Evolutionary conservation across 2,797 vertebrate genomes (phyloP).

Genomic region (Chaetophractus vellerosus): DNA sequence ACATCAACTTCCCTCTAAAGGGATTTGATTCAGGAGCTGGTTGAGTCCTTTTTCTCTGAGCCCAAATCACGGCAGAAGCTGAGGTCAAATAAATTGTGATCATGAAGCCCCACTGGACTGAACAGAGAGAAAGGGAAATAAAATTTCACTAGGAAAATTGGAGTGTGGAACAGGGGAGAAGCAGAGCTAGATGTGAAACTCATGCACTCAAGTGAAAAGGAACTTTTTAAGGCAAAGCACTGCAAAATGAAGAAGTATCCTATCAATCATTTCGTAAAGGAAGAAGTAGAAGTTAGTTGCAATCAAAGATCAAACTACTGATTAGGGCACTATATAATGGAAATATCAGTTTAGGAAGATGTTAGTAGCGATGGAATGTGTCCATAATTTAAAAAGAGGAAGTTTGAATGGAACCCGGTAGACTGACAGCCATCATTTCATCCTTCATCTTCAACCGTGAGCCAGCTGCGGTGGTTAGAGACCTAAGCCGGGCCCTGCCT

Average conservation of each 20-base stretch:
- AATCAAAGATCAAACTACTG: constrained; percentile 49
- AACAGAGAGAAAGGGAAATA: constrained; percentile 74
- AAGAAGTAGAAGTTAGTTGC: constrained; percentile 59
- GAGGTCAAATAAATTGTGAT: constrained; percentile 81
- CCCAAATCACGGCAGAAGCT: constrained; percentile 75
- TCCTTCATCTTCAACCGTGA: not conserved
- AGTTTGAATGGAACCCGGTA: rapidly evolving
- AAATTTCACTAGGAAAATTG: not conserved
- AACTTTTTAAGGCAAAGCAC: constrained; percentile 61
- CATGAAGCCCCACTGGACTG: constrained; percentile 68
- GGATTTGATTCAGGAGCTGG: constrained; percentile 57
- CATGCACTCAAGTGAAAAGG: constrained; percentile 68
- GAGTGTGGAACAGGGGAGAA: constrained; percentile 67
- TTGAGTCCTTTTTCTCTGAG: constrained; percentile 57
- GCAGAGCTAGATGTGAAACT: constrained; percentile 76
- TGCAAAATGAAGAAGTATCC: not conserved
- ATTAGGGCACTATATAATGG: not conserved
- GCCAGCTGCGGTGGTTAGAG: too few species aligned
- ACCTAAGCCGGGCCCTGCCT: not conserved
- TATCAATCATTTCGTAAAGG: not conserved
- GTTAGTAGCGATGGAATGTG: not conserved
- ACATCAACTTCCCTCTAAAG: not conserved
- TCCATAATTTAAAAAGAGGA: not conserved
- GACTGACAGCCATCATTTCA: rapidly evolving
- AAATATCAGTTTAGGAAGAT: not conserved